Evolutionary conservation across 2,888 invertebrate species (phyloP), one percentile per base, ranked within the genome.

Genomic region (Macrostomum cliftonense): DNA sequence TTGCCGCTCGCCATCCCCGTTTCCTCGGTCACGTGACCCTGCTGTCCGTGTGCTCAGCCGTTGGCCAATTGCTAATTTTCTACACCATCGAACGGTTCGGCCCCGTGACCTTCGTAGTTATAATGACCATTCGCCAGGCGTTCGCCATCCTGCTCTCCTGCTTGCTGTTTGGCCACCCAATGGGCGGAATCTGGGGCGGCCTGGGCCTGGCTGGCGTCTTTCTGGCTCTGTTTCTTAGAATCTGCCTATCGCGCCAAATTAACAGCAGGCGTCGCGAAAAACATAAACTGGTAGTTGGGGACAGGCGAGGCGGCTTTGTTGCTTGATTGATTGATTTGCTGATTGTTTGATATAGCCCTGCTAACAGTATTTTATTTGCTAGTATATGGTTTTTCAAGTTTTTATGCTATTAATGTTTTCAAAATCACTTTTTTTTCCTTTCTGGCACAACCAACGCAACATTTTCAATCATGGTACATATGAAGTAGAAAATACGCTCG

Each of bases 41-140:
- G 54, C 75, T 93, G 53, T 87, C 89, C 37, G 72, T 82, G 50
- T 86, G 86, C 69, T 89, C 91, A 1, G 87, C 93, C 13, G 74
- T 79, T 44, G 95, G 93, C 0, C 93, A 97, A 73, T 74, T 97
- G 61, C 87, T 95, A 70, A 93, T 97, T 65, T 99, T 86, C 73
- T 82, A 82, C 67, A 97, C 95, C 40, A 89, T 97, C 61, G 78
- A 83, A 37, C 77, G 79, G 58, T 97, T 95, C 74, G 97, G 97
- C 12, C 82, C 97, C 47, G 83, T 95, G 54, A 82, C 88, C 28
- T 97, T 99, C 75, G 83, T 88, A 43, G 88, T 95, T 59, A 91
- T 97, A 61, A 97, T 97, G 86, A 97, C 95, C 2, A 77, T 93
- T 50, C 74, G 97, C 58, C 89, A 87, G 78, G 84, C 83, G 47